Evolutionary conservation across 2,888 invertebrate species (phyloP).

Genomic region (Dasypolia templi): DNA sequence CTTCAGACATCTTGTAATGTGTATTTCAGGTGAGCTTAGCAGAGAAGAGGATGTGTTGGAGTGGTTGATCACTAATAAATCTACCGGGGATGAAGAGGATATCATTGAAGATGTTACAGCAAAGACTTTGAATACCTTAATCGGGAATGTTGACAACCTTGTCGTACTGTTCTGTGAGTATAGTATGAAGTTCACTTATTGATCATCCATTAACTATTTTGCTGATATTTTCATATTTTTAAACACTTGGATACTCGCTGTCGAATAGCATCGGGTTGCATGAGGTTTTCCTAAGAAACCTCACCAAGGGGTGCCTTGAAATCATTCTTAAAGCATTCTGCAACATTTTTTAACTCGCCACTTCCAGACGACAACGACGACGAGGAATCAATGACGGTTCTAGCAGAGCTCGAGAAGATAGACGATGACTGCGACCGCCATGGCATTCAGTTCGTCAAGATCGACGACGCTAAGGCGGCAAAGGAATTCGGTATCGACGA

Average conservation of each 20-base stretch:
- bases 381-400: slow-evolving; percentile 96
- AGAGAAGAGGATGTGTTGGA: slow-evolving; percentile 97
- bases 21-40: slow-evolving; percentile 93
- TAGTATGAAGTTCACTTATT: neutral
- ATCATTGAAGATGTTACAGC: slow-evolving; percentile 98
- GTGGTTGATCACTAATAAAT: slow-evolving; percentile 98
- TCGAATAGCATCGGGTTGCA: neutral
- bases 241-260: neutral
- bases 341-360: neutral
- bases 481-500: slow-evolving; percentile 96
- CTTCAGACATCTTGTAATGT: slow-evolving; percentile 7
- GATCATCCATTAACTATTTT: neutral
- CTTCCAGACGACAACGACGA: slow-evolving; percentile 96
- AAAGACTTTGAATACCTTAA: slow-evolving; percentile 96
- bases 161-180: slow-evolving; percentile 97
- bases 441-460: slow-evolving; percentile 98
- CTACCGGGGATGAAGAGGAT: slow-evolving; percentile 98
- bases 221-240: neutral
- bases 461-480: slow-evolving; percentile 96
- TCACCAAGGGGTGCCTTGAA: neutral
- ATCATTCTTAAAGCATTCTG: neutral
- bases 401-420: slow-evolving; percentile 97
- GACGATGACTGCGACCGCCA: slow-evolving; percentile 98
- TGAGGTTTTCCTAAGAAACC: neutral
- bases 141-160: slow-evolving; percentile 97